phyloP scores from a whole-genome alignment of 2,888 invertebrate genomes.

The Xanthostigma xanthostigma region DNA sequence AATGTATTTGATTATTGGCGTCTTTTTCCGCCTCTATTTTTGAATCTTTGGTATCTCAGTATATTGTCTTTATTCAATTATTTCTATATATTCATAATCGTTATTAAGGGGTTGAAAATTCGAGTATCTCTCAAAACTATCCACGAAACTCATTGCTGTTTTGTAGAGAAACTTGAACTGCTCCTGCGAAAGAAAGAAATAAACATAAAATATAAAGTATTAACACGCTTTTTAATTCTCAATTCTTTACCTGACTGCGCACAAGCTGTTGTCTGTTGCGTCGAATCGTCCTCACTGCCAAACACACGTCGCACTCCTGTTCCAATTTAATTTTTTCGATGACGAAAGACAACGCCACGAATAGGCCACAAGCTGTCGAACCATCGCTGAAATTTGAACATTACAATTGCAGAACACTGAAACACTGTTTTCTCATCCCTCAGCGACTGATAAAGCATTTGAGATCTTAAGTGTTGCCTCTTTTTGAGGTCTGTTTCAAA shows the following conservation, averaged over 20 bases:
- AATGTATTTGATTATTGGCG: too few species aligned
- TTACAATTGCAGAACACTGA: too few species aligned
- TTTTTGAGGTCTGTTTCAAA: not conserved
- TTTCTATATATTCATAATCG: too few species aligned
- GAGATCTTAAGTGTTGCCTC: not conserved
- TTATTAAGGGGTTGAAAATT: constrained; percentile 17
- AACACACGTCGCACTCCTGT: constrained; percentile 32
- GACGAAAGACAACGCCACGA: constrained; percentile 29
- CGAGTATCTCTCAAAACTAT: constrained; percentile 23
- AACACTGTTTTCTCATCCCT: too few species aligned
- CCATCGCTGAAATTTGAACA: constrained; percentile 27
- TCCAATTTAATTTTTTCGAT: constrained; percentile 34
- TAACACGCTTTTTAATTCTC: not conserved
- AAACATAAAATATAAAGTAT: constrained; percentile 4
- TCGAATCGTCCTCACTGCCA: constrained; percentile 30
- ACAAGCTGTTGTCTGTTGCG: constrained; percentile 29
- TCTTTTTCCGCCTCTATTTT: too few species aligned
- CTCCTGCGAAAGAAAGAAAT: constrained; percentile 17
- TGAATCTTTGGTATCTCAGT: too few species aligned
- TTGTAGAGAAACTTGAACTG: constrained; percentile 27
- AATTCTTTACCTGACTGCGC: constrained; percentile 19
- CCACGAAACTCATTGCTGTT: constrained; percentile 22
- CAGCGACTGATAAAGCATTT: too few species aligned
- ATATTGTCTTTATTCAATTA: too few species aligned
- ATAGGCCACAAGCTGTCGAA: constrained; percentile 30